phyloP scores from a whole-genome alignment of 2,113 vertebrate genomes.

The Mormoops blainvillei region DNA sequence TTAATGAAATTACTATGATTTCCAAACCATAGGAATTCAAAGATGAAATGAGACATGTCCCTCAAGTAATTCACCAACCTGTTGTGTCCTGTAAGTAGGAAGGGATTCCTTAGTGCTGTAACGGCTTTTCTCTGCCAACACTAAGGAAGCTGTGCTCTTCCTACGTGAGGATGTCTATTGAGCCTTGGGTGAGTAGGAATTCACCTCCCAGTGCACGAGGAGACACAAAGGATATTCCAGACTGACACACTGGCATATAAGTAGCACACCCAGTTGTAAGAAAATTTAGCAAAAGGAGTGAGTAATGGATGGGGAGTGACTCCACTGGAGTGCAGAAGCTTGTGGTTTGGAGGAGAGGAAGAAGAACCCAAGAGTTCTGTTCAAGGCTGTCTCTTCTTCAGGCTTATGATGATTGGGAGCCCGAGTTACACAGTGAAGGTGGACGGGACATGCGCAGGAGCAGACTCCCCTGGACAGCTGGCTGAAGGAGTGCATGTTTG shows the following conservation, averaged over 20 bases:
- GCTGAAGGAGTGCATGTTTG: neutral
- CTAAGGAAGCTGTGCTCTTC: neutral
- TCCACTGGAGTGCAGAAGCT: neutral
- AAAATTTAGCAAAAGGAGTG: neutral
- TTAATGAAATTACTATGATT: neutral
- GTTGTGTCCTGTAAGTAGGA: neutral
- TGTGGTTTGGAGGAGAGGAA: neutral
- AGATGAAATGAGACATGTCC: neutral
- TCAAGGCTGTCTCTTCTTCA: neutral
- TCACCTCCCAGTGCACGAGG: neutral
- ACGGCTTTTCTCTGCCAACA: neutral
- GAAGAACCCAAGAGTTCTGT: neutral
- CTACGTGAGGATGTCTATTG: neutral
- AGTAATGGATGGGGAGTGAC: neutral
- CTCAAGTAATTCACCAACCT: neutral
- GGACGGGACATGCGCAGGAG: neutral
- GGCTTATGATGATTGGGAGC: neutral
- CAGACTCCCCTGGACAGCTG: neutral
- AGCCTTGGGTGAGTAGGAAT: neutral
- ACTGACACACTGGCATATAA: neutral
- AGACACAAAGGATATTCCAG: neutral
- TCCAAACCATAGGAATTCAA: neutral
- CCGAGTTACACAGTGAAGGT: neutral
- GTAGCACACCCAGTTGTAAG: neutral
- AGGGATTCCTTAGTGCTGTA: neutral